Evolutionary conservation across 2,888 invertebrate genomes (phyloP).

Genomic region (Latheticus oryzae): DNA sequence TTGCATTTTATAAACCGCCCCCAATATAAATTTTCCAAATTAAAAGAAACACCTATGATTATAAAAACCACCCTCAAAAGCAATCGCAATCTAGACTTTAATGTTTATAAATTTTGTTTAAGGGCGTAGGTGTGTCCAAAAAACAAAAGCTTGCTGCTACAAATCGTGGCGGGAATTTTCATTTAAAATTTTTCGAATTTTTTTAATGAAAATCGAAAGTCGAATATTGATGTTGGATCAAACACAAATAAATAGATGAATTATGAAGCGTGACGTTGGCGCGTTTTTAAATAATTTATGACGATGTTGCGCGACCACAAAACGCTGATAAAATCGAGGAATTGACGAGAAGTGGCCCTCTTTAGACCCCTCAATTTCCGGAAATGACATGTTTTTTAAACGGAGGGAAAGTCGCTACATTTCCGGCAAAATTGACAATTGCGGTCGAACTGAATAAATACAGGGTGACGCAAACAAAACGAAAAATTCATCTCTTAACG

Average conservation of each 20-base stretch:
- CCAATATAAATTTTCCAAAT: no score
- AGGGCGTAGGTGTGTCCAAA: constrained; percentile 61
- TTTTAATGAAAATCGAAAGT: no score
- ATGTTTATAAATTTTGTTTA: constrained; percentile 50
- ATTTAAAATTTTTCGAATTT: constrained; percentile 19
- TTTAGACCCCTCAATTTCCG: constrained; percentile 1
- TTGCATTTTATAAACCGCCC: no score
- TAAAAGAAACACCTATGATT: no score
- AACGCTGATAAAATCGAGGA: constrained; percentile 16
- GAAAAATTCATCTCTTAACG: no score
- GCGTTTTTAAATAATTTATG: constrained; percentile 33
- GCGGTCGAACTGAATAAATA: no score
- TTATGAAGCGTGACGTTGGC: constrained; percentile 21
- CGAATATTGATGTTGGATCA: constrained; percentile 6
- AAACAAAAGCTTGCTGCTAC: constrained; percentile 55
- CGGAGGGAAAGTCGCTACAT: no score
- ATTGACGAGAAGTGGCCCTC: constrained; percentile 3
- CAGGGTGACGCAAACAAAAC: no score
- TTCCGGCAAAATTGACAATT: no score
- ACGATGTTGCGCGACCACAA: constrained; percentile 31
- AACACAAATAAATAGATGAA: constrained; percentile 9
- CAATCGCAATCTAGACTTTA: constrained; percentile 44
- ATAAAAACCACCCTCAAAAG: background rate
- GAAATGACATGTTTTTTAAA: no score
- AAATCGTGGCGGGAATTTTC: constrained; percentile 54